Evolutionary conservation across 1,140 invertebrate species (phyloP), one percentile per base, ranked within the genome.

Genomic region (Diorhabda carinulata): DNA sequence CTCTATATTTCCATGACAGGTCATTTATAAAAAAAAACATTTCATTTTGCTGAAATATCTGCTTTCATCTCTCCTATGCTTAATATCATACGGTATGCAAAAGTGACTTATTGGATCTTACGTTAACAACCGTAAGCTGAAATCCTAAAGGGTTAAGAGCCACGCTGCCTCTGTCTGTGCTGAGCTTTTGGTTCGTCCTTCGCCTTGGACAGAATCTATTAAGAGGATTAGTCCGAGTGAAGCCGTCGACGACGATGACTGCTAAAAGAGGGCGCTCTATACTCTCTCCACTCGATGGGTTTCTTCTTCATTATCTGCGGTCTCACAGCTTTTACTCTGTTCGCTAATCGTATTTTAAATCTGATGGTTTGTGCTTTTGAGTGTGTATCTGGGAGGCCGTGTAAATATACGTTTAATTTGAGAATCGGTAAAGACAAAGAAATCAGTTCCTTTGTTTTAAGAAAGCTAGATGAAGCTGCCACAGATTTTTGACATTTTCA

Each of bases 31-130:
- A 25, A 25, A 25, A 25, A 25, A 25, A 25, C 25, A 25, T 25
- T 25, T 25, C 25, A 25, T 25, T 25, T 25, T 25, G 2, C 1
- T 25, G 25, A 25, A 25, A 25, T 25, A 25, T 25, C 25, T 25
- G 25, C 25, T 25, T 25, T 25, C 25, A 25, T 25, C 25, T 25
- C 25, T 25, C 25, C 25, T 25, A 25, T 25, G 25, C 25, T 25
- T 25, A n/a, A 61, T 61, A 61, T 60, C 40, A 70, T 4, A 4
- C 4, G 47, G 47, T 52, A 52, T 52, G 47, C 47, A n/a, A 52
- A 42, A 64, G 64, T 78, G 79, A 79, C 78, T 80, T 78, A 80
- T 78, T 78, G 77, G 76, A 80, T 80, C 78, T 79, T 80, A 76
- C 78, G 78, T 78, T 80, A 79, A 80, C 78, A 80, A 78, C 73